phyloP scores from a whole-genome alignment of 2,113 vertebrate genomes.

The Eulacestoma nigropectus region DNA sequence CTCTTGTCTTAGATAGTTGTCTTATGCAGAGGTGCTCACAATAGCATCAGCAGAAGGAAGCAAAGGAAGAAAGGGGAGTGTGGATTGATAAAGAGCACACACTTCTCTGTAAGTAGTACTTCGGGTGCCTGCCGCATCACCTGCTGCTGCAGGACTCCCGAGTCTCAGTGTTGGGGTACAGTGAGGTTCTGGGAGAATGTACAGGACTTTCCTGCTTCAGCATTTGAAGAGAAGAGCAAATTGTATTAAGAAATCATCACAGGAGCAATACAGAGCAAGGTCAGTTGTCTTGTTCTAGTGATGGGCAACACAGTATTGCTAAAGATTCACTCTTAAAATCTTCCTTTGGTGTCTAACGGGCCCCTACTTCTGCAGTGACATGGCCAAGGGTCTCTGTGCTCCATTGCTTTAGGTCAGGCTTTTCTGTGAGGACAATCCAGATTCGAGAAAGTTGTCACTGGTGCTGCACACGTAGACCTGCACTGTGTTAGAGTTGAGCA shows the following conservation, averaged over 20 bases:
- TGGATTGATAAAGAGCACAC: background rate
- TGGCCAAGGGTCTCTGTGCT: background rate
- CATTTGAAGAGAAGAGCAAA: background rate
- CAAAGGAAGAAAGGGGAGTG: background rate
- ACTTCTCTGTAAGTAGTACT: background rate
- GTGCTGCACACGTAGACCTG: background rate
- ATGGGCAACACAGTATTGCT: background rate
- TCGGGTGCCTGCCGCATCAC: background rate
- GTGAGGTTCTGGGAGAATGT: accelerated
- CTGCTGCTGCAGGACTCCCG: background rate
- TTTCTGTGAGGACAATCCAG: background rate
- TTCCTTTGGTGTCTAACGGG: background rate
- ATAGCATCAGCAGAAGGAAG: background rate
- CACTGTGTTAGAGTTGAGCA: background rate
- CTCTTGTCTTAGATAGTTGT: background rate
- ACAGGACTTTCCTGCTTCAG: background rate
- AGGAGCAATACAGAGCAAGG: background rate
- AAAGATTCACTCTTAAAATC: background rate
- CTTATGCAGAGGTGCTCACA: background rate
- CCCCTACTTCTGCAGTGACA: background rate
- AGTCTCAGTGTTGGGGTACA: background rate
- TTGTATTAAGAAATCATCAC: background rate
- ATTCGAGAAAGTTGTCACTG: background rate
- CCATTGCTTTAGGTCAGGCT: background rate
- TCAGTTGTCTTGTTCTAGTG: background rate